phyloP scores from a whole-genome alignment of 2,797 vertebrate species.

The Catharus ustulatus region DNA sequence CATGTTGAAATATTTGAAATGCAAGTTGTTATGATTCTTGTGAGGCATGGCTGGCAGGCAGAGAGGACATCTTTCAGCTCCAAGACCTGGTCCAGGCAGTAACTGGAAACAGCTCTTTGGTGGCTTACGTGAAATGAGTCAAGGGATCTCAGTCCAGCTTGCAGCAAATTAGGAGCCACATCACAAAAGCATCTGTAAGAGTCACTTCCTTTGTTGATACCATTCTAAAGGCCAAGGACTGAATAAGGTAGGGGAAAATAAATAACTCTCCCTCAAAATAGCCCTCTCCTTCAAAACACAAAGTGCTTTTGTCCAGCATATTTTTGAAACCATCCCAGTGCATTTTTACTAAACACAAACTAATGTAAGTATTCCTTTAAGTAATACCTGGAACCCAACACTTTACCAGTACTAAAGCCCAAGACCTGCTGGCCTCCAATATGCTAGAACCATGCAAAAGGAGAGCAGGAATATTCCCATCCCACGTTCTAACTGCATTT shows the following conservation, averaged over 20 bases:
- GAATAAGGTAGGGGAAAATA: background rate
- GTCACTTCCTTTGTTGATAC: constrained; percentile 45
- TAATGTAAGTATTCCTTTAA: background rate
- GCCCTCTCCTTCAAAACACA: background rate
- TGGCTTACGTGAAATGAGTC: constrained; percentile 1
- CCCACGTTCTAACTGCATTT: background rate
- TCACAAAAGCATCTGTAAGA: constrained; percentile 43
- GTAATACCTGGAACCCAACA: background rate
- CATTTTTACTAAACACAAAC: background rate
- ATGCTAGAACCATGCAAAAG: background rate
- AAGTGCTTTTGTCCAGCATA: background rate
- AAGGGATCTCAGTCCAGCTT: background rate
- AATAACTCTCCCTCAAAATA: constrained; percentile 18
- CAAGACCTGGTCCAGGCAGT: background rate
- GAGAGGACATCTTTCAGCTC: constrained; percentile 16
- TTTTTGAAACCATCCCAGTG: background rate
- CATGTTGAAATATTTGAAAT: background rate
- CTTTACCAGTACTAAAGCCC: background rate
- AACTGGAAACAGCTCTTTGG: constrained; percentile 13
- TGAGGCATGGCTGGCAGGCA: background rate
- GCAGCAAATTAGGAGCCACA: constrained; percentile 1
- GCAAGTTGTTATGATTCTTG: background rate
- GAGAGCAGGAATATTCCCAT: background rate
- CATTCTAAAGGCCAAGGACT: constrained; percentile 47
- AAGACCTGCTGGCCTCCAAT: background rate